Percentiles rank a stretch among this genome's conserved stretches.
phyloP scores from a whole-genome alignment of 2,113 vertebrate species.

The Pipra filicauda region DNA sequence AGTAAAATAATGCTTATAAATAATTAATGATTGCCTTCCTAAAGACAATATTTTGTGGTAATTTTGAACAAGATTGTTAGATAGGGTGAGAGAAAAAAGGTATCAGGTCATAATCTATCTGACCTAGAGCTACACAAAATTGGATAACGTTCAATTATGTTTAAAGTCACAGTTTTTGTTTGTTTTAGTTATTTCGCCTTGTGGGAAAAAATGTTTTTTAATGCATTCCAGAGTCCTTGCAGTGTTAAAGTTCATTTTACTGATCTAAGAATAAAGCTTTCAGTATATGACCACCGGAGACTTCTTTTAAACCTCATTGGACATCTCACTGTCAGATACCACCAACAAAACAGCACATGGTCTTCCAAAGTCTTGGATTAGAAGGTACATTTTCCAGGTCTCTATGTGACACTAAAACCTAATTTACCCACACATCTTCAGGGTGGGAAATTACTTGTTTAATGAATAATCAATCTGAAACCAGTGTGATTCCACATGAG shows the following conservation, averaged over 20 bases:
- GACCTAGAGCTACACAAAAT: slow-evolving; percentile 64
- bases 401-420: not conserved
- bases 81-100: not conserved
- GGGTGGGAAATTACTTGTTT: not conserved
- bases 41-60: slow-evolving; percentile 55
- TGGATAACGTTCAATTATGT: slow-evolving; percentile 57
- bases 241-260: slow-evolving; percentile 67
- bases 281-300: not conserved
- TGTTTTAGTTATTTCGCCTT: slow-evolving; percentile 72
- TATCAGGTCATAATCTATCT: slow-evolving; percentile 56
- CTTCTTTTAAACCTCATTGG: not conserved
- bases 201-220: slow-evolving; percentile 63
- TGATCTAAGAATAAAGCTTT: slow-evolving; percentile 59
- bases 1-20: slow-evolving; percentile 16
- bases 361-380: not conserved
- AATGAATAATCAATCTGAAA: not conserved
- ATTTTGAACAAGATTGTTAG: slow-evolving; percentile 44
- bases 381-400: not conserved
- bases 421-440: not conserved
- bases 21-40: slow-evolving; percentile 62
- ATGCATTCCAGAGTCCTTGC: slow-evolving; percentile 57
- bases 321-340: not conserved
- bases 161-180: slow-evolving; percentile 68
- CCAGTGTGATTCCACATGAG: not conserved
- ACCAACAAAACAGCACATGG: not conserved